Evolutionary conservation across 2,888 invertebrate species (phyloP), one percentile per base, ranked within the genome.

Genomic region (Drosophila kanekoi): DNA sequence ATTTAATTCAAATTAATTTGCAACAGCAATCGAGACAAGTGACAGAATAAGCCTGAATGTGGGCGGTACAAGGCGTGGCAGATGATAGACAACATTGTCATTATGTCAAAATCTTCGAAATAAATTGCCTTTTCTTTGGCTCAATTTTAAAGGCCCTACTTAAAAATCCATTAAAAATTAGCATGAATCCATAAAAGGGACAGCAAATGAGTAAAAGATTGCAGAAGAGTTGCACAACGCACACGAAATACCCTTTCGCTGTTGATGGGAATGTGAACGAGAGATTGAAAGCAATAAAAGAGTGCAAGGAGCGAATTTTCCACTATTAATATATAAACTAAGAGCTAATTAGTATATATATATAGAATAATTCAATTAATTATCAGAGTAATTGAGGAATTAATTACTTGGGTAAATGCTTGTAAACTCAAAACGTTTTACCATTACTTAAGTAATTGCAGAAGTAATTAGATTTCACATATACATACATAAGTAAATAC

Each of bases 151-250:
- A 82, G 79, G 80, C 74, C 89, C 88, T 89, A 84, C 89, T 89
- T 88, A 89, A 89, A 89, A 89, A 84, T 88, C 90, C 89, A 90
- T 89, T 89, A 90, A 84, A 87, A 89, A 90, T 90, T 89, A 84
- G 76, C 89, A 89, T 88, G 80, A 77, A 89, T 86, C 79, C 78
- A 84, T 54, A 64, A 56, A 65, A 53, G 52, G 49, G 13, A 37
- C 54, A 65, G 43, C 61, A 71, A 71, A 71, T 67, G 72, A 72
- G 58, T 33, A 59, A 67, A 54, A 37, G 53, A 64, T 51, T 20
- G 20, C 1, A 13, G 52, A 63, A 44, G 68, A 58, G 54, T 65
- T 68, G 43, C 28, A 13, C 11, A 56, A 54, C 68, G 75, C 58
- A 40, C 5, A 11, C 0, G 0, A 4, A 3, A 68, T 58, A 23